Conservation (phyloP, 2,797 vertebrate species). For the Cottoperca gobio region DNA sequence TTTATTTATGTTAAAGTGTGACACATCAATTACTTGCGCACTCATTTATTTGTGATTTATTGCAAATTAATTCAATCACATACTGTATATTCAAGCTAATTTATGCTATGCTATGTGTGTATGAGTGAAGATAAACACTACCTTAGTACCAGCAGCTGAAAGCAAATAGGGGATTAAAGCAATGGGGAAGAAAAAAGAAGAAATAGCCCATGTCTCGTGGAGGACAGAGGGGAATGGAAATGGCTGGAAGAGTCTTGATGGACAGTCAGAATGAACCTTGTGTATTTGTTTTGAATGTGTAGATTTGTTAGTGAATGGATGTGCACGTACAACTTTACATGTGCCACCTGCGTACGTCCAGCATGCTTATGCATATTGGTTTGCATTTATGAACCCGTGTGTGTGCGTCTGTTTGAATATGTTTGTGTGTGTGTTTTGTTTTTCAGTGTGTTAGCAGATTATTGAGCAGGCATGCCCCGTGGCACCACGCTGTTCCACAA, state of each 20-base stretch:
- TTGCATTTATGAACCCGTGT: conserved; percentile 43
- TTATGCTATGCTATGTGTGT: conserved; percentile 32
- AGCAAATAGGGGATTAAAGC: conserved; percentile 61
- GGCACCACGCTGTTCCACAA: conserved; percentile 74
- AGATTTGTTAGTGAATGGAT: background rate
- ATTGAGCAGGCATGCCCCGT: conserved; percentile 74
- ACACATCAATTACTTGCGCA: conserved; percentile 7
- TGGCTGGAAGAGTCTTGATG: conserved; percentile 47
- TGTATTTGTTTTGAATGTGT: background rate
- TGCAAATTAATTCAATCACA: conserved; percentile 45
- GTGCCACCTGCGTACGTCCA: conserved; percentile 25
- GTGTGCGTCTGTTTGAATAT: background rate
- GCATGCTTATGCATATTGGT: conserved; percentile 41
- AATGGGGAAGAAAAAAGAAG: conserved; percentile 50
- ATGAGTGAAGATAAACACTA: conserved; percentile 47
- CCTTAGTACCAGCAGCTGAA: conserved; percentile 43
- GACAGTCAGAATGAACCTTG: conserved; percentile 38
- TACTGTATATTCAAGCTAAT: conserved; percentile 22
- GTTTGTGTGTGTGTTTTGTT: conserved; percentile 12
- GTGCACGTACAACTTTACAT: conserved; percentile 22
- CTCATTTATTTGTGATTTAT: conserved; percentile 12
- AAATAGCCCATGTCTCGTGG: conserved; percentile 38
- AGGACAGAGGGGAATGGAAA: conserved; percentile 43
- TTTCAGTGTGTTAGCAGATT: conserved; percentile 66
- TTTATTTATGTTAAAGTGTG: conserved; percentile 8